phyloP scores from a whole-genome alignment of 2,113 vertebrate species.

The Hippocampus mohnikei region DNA sequence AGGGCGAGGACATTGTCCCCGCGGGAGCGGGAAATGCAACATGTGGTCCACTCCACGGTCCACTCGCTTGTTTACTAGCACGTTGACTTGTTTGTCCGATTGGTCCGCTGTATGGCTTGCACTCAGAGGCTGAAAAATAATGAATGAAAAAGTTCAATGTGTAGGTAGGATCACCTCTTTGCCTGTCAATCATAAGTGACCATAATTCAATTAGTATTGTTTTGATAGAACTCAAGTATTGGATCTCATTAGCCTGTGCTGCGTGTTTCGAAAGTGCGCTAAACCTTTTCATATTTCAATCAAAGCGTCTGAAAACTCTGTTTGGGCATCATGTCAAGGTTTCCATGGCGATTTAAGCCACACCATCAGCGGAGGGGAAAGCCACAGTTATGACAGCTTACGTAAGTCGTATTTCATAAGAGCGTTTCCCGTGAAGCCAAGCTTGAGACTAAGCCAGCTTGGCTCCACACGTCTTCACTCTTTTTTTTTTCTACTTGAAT shows the following conservation, averaged over 20 bases:
- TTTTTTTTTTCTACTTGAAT: constrained; percentile 11
- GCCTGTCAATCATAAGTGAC: not conserved
- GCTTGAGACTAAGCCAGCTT: constrained; percentile 15
- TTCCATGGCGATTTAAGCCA: constrained; percentile 14
- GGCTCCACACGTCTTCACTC: constrained; percentile 21
- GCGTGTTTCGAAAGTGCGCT: not conserved
- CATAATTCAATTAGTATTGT: not conserved
- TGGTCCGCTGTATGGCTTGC: constrained; percentile 71
- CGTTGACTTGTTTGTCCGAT: not conserved
- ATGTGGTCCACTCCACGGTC: constrained; percentile 23
- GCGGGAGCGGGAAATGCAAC: constrained; percentile 8
- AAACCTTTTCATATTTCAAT: not conserved
- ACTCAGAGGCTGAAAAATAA: constrained; percentile 75
- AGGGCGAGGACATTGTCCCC: constrained; percentile 54
- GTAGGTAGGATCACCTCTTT: not conserved
- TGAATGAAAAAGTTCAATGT: not conserved
- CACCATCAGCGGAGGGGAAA: constrained; percentile 20
- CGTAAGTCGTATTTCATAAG: constrained; percentile 41
- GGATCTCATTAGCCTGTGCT: not conserved
- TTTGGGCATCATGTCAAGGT: constrained; percentile 7
- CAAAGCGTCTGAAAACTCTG: not conserved
- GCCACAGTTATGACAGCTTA: constrained; percentile 20
- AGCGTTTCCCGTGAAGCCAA: constrained; percentile 22
- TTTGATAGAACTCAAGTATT: not conserved
- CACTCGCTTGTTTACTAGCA: not conserved